Conservation (phyloP, 2,113 vertebrate species). For the Hydrochoerus hydrochaeris region DNA sequence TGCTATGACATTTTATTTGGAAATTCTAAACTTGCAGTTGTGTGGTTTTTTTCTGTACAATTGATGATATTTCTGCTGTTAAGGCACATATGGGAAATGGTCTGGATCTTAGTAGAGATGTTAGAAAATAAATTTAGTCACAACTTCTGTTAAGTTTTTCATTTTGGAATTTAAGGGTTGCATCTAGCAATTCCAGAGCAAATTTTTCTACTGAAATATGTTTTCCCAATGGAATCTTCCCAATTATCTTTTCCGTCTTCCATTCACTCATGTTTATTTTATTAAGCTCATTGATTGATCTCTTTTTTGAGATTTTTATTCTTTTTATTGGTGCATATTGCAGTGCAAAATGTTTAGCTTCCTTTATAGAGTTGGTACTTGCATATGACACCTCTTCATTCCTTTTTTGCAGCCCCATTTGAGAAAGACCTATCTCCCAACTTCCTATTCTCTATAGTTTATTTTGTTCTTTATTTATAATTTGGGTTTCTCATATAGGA, state of each 20-base stretch:
- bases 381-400: not conserved
- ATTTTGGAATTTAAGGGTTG: not conserved
- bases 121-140: not conserved
- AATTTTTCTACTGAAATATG: not conserved
- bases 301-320: not conserved
- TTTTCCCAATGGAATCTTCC: not conserved
- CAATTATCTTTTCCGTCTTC: not conserved
- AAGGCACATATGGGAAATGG: not conserved
- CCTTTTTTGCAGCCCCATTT: not conserved
- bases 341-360: not conserved
- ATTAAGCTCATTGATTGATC: not conserved
- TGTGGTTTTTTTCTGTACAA: not conserved
- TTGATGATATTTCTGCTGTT: not conserved
- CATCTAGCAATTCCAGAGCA: not conserved
- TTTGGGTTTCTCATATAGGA: not conserved
- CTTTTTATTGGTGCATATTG: not conserved
- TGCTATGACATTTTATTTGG: not conserved
- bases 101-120: not conserved
- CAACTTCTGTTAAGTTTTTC: not conserved
- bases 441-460: not conserved
- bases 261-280: conserved; percentile 4
- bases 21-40: not conserved
- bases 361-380: not conserved
- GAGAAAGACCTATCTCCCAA: not conserved
- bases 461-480: not conserved